Evolutionary conservation across 2,888 invertebrate genomes (phyloP).

Genomic region (Stenchaetothrips biformis): DNA sequence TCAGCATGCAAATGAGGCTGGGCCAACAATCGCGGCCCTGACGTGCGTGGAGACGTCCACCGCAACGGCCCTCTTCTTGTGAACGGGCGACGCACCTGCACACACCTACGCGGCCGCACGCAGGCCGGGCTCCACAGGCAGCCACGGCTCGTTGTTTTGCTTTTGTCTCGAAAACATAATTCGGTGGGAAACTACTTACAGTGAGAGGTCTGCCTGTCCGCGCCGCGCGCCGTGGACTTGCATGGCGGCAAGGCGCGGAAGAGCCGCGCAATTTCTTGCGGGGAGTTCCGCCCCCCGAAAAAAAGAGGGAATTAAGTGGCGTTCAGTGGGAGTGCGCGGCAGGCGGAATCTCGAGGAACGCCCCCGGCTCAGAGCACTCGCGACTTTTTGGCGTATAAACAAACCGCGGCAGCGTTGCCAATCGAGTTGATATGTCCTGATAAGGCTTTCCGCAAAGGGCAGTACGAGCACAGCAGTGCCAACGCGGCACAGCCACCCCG

Average conservation of each 20-base stretch:
- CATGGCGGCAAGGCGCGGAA: not conserved
- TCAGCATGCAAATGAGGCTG: conserved; percentile 16
- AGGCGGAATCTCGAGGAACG: not conserved
- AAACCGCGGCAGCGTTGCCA: too few relatives aligned
- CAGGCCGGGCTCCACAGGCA: not conserved
- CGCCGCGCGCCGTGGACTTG: not conserved
- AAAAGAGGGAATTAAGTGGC: too few relatives aligned
- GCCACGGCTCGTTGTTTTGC: not conserved
- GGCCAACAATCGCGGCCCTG: not conserved
- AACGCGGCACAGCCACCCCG: not conserved
- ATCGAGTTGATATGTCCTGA: too few relatives aligned
- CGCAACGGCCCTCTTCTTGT: not conserved
- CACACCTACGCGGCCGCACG: not conserved
- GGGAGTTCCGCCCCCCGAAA: not conserved
- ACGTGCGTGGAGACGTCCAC: not conserved
- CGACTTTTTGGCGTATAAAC: too few relatives aligned
- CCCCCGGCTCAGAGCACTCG: too few relatives aligned
- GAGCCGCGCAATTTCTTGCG: not conserved
- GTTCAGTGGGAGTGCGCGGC: not conserved
- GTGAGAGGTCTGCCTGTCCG: not conserved
- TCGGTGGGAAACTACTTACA: not conserved
- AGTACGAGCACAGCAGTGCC: too few relatives aligned
- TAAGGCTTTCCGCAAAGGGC: too few relatives aligned
- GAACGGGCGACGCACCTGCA: not conserved
- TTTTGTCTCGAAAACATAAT: conserved; percentile 5